Conservation (phyloP, 2,797 vertebrate species). For the Phyllotis vaccarum region DNA sequence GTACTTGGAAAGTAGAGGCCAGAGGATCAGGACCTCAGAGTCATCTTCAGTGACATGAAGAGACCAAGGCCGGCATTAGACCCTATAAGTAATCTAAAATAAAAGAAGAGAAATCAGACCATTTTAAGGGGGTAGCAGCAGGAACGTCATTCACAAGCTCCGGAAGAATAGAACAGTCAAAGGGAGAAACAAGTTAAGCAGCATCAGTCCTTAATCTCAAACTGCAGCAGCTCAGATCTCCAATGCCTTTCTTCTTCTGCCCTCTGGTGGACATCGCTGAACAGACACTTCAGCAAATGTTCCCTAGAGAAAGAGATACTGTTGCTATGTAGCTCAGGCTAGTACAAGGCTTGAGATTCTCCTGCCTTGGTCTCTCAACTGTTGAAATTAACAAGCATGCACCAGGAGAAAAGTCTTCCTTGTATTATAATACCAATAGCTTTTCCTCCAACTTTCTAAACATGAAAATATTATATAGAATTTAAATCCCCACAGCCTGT, state of each 20-base stretch:
- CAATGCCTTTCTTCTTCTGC: slow-evolving; percentile 54
- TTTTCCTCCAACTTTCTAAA: background rate
- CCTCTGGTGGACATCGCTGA: slow-evolving; percentile 69
- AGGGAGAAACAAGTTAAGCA: background rate
- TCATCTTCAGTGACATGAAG: background rate
- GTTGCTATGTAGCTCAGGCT: background rate
- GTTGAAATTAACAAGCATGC: background rate
- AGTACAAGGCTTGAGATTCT: background rate
- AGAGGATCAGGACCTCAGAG: background rate
- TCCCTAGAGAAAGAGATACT: background rate
- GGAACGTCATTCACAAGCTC: background rate
- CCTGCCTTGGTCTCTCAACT: background rate
- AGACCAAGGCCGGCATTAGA: background rate
- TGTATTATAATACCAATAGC: background rate
- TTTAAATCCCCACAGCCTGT: background rate
- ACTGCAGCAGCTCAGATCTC: background rate
- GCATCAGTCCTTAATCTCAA: background rate
- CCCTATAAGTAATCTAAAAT: background rate
- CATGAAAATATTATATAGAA: background rate
- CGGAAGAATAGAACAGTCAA: background rate
- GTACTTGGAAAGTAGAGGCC: background rate
- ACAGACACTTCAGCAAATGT: background rate
- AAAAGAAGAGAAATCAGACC: background rate
- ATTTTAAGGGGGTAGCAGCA: background rate
- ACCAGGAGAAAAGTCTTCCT: background rate